phyloP scores from a whole-genome alignment of 2,888 invertebrate genomes.

The Mylabris sibirica region DNA sequence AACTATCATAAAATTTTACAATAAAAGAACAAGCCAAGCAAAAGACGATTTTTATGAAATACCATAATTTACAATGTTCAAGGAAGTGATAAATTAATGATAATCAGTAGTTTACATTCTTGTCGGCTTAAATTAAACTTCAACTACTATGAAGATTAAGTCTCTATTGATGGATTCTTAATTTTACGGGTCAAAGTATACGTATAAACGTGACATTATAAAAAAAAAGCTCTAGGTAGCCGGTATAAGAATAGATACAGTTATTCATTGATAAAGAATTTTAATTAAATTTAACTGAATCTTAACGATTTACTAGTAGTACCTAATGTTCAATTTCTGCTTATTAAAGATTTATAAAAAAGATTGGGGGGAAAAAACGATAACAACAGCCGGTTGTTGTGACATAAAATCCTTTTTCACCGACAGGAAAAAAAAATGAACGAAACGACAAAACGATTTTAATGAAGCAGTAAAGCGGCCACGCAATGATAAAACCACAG shows the following conservation, averaged over 20 bases:
- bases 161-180: slow-evolving; percentile 30
- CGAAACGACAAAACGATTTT: slow-evolving; percentile 28
- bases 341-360: background rate
- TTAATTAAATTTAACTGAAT: background rate
- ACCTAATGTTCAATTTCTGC: background rate
- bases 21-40: background rate
- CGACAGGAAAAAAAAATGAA: slow-evolving; percentile 20
- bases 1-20: background rate
- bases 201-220: slow-evolving; percentile 11
- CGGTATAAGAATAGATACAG: background rate
- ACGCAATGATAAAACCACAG: slow-evolving; percentile 41
- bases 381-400: slow-evolving; percentile 19
- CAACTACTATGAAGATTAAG: slow-evolving; percentile 23
- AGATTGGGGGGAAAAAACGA: no score
- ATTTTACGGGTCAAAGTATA: slow-evolving; percentile 35
- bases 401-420: slow-evolving; percentile 18
- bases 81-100: slow-evolving; percentile 11
- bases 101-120: background rate
- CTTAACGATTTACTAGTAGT: background rate
- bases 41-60: background rate
- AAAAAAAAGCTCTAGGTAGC: background rate
- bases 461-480: slow-evolving; percentile 40
- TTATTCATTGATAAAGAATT: slow-evolving; percentile 5
- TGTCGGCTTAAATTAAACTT: slow-evolving; percentile 5
- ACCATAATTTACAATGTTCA: background rate